A percentile compares a stretch with the other conserved stretches of the same genome.
These are phyloP conservation scores for Accipiter cooperii DNA, from an alignment of 2,113 vertebrate species.

Conservation along the genomic window DNA sequence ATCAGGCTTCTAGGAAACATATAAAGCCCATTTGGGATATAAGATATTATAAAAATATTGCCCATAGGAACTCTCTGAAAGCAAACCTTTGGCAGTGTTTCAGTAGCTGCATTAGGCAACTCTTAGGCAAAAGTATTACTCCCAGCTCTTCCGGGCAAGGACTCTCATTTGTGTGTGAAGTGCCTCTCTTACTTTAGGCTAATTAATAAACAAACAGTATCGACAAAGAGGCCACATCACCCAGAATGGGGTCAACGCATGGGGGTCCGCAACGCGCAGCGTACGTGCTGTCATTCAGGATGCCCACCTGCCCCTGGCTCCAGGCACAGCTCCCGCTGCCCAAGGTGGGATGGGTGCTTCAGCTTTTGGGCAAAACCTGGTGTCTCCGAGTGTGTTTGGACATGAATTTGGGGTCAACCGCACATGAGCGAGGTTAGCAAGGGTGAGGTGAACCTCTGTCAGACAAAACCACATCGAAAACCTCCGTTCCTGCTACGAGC, in stretches of 20 bases:
- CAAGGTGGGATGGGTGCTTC: not conserved
- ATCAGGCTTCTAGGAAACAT: not conserved
- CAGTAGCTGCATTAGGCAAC: conserved; percentile 56
- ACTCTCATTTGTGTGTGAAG: not conserved
- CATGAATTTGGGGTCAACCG: too few species aligned
- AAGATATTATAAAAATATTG: conserved; percentile 26
- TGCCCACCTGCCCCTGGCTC: not conserved
- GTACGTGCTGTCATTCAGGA: accelerated
- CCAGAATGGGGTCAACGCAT: not conserved
- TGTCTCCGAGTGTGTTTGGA: not conserved
- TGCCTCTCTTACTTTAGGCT: not conserved
- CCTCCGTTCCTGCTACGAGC: not conserved
- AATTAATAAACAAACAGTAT: conserved; percentile 55
- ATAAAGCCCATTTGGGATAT: conserved; percentile 17
- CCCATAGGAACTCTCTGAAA: conserved; percentile 34
- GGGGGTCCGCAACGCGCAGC: not conserved
- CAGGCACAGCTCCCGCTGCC: not conserved
- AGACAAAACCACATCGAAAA: not conserved
- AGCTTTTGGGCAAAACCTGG: not conserved
- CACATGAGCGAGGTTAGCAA: not conserved
- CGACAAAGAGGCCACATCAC: not conserved
- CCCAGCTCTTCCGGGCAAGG: conserved; percentile 20
- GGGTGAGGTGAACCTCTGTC: not conserved
- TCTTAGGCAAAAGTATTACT: not conserved
- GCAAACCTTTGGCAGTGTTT: conserved; percentile 53